Base-by-base conservation (phyloP, 2,113 vertebrate species). In the Chroicocephalus ridibundus region DNA sequence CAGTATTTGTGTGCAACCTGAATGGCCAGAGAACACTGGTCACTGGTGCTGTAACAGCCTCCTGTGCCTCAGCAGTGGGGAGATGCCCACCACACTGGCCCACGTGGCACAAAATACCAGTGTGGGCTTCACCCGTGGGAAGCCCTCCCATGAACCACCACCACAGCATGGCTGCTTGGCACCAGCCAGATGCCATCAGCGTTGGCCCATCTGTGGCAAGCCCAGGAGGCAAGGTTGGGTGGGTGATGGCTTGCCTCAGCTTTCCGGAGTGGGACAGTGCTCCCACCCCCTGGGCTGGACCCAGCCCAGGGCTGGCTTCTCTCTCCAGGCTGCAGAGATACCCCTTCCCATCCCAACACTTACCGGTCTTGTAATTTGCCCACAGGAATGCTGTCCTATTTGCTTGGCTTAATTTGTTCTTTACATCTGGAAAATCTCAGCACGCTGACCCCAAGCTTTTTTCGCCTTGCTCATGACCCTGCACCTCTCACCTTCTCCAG, bases 11-110 rank as follows among this genome's bases (percentile, higher is more conserved):
- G 42, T 58, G 60, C 36, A 65, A 29, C 22, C 10, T 10, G 6
- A 72, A 51, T 9, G 17, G 72, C 27, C 51, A 49, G 12, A 0
- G 21, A 58, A 27, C 68, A 44, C 20, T 0, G 0, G 26, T 17
- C 44, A 6, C 26, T 20, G 36, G 10, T 60, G 64, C 68, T 65
- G 29, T 27, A 46, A 58, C 55, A 91, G 31, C 71, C 32, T 61
- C 44, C 71, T 5, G 14, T 61, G 31, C 40, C 65, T 65, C 36
- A 60, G n/a, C 31, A 21, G 5, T 3, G 36, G 34, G 34, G 40
- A 34, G 15, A 5, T 57, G 66, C 17, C 69, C 89, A 65, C 18
- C 2, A 4, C 1, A 3, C 74, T 25, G 54, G 38, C 13, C 36
- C 29, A 8, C 0, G 0, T 29, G 22, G 70, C 66, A 58, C 36